Evolutionary conservation across 2,888 invertebrate species (phyloP).

Genomic region (Dendrolimus pini): DNA sequence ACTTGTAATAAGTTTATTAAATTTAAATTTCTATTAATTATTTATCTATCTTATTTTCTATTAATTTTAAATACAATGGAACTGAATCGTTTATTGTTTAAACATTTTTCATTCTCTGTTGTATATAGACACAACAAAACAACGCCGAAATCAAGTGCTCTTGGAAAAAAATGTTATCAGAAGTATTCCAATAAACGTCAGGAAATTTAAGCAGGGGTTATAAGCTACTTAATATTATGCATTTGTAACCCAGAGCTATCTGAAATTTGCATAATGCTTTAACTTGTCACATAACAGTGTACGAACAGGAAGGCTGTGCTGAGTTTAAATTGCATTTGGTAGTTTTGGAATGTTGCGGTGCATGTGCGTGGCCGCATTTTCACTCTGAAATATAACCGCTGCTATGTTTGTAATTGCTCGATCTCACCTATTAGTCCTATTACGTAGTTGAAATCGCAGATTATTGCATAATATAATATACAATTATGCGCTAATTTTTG

Average conservation of each 20-base stretch:
- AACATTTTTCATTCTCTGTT: no score
- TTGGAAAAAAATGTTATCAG: no score
- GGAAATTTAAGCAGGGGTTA: conserved; percentile 12
- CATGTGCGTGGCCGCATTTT: conserved; percentile 42
- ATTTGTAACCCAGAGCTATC: conserved; percentile 50
- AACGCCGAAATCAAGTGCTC: no score
- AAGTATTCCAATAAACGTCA: conserved; percentile 2
- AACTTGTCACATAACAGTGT: conserved; percentile 56
- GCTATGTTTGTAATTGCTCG: conserved; percentile 1
- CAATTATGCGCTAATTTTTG: not conserved
- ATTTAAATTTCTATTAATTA: no score
- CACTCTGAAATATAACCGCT: conserved; percentile 36
- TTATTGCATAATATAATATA: not conserved
- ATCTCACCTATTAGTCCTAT: not conserved
- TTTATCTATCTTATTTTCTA: no score
- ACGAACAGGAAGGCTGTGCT: conserved; percentile 40
- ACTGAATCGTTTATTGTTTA: no score
- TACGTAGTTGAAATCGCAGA: not conserved
- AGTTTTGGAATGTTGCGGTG: conserved; percentile 44
- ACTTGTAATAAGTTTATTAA: no score
- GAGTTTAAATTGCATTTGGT: conserved; percentile 61
- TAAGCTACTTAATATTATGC: conserved; percentile 22
- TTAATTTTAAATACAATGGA: no score
- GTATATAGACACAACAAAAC: no score
- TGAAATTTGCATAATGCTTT: conserved; percentile 60